phyloP scores from a whole-genome alignment of 92 coral and sea anemone species.

The Porites rus region DNA sequence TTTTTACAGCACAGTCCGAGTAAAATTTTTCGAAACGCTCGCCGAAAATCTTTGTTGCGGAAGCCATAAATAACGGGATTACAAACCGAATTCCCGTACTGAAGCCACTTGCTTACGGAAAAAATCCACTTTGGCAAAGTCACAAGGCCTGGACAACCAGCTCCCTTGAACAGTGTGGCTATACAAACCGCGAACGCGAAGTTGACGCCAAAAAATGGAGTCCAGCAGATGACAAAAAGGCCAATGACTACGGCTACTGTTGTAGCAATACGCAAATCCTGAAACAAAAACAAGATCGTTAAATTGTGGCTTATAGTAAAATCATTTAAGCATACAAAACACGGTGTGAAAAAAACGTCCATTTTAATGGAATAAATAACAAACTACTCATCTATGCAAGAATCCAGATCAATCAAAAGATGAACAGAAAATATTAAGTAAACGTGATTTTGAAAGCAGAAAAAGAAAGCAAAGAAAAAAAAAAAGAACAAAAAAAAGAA shows the following conservation, averaged over 20 bases:
- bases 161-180: background rate
- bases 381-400: too few relatives aligned
- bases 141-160: constrained; percentile 1
- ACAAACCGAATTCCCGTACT: constrained; percentile 86
- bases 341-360: too few relatives aligned
- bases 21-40: constrained; percentile 80
- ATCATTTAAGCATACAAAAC: too few relatives aligned
- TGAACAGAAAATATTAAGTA: too few relatives aligned
- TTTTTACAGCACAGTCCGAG: constrained; percentile 75
- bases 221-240: constrained; percentile 76
- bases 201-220: constrained; percentile 81
- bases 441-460: too few relatives aligned
- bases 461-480: too few relatives aligned
- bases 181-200: constrained; percentile 65
- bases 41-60: constrained; percentile 82
- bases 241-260: constrained; percentile 92
- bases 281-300: background rate
- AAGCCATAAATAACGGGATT: constrained; percentile 86
- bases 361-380: too few relatives aligned
- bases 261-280: constrained; percentile 89
- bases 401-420: too few relatives aligned
- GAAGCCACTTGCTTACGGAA: constrained; percentile 71
- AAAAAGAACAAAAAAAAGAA: too few relatives aligned
- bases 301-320: background rate
- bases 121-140: constrained; percentile 38